Evolutionary conservation across 1,140 invertebrate genomes (phyloP).

Genomic region (Cheumatopsyche charites): DNA sequence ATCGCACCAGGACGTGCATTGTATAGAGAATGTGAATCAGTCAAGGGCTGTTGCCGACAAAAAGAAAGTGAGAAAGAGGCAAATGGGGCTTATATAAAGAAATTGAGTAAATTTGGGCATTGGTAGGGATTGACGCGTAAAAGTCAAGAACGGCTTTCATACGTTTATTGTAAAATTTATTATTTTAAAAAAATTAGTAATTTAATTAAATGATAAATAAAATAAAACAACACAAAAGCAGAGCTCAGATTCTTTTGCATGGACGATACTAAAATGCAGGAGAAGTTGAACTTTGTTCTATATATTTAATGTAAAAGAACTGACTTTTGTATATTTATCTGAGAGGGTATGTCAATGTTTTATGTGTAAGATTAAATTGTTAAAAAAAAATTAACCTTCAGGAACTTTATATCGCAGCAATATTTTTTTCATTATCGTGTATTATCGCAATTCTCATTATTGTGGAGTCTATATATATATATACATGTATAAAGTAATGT

Average conservation of each 20-base stretch:
- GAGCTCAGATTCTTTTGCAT: constrained; percentile 31
- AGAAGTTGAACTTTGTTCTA: constrained; percentile 60
- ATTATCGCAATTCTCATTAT: constrained; percentile 10
- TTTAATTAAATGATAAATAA: constrained; percentile 55
- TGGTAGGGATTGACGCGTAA: constrained; percentile 43
- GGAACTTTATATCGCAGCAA: constrained; percentile 13
- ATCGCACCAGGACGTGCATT: constrained; percentile 25
- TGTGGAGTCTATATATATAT: not conserved
- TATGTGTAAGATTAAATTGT: constrained; percentile 18
- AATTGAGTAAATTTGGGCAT: constrained; percentile 46
- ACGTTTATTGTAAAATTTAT: constrained; percentile 44
- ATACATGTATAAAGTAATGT: no score
- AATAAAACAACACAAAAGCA: constrained; percentile 53
- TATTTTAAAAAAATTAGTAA: no score
- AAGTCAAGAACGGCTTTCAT: constrained; percentile 44
- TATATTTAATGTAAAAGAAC: constrained; percentile 64
- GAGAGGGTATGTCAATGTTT: constrained; percentile 62
- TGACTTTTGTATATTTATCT: constrained; percentile 64
- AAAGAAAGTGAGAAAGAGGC: constrained; percentile 41
- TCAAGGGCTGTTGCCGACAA: constrained; percentile 37
- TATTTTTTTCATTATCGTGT: constrained; percentile 1
- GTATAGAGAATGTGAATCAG: constrained; percentile 6
- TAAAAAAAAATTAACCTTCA: constrained; percentile 10
- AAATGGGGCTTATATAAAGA: constrained; percentile 44
- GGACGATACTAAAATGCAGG: constrained; percentile 45